Evolutionary conservation across 2,888 invertebrate genomes (phyloP).

Genomic region (Melanostoma scalare): DNA sequence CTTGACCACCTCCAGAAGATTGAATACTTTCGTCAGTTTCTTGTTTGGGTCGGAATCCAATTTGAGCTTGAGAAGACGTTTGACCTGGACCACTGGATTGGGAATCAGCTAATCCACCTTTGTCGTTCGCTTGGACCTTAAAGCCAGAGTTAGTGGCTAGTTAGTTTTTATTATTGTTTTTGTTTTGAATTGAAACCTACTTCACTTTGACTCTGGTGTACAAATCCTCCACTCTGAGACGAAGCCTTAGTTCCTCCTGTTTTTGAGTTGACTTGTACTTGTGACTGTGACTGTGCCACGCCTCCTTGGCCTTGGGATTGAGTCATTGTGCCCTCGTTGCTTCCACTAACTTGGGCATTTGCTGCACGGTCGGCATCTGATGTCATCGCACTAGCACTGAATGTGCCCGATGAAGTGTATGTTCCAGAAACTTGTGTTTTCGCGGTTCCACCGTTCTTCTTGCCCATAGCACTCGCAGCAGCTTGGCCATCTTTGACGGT

Average conservation of each 20-base stretch:
- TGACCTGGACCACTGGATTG: conserved; percentile 92
- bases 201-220: conserved; percentile 86
- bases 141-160: too few species aligned
- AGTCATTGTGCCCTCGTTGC: conserved; percentile 89
- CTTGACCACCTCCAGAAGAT: conserved; percentile 89
- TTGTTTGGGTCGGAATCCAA: conserved; percentile 90
- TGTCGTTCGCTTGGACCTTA: conserved; percentile 90
- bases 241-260: conserved; percentile 89
- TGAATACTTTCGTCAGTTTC: conserved; percentile 82
- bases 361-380: conserved; percentile 89
- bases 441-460: conserved; percentile 88
- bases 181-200: conserved; percentile 67
- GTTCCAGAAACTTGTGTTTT: conserved; percentile 92
- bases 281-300: conserved; percentile 89
- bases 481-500: conserved; percentile 86
- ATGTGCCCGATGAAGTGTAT: conserved; percentile 89
- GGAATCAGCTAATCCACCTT: conserved; percentile 93
- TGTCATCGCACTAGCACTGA: conserved; percentile 92
- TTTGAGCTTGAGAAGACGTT: conserved; percentile 94
- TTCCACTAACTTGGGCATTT: conserved; percentile 85
- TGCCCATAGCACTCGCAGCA: conserved; percentile 89
- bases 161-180: neutral
- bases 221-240: conserved; percentile 88
- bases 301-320: conserved; percentile 89
- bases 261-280: conserved; percentile 89